A percentile compares a stretch with the other conserved stretches of the same genome.
Conservation (phyloP, 30 jellyfish, hydroid and myxozoan species). For the Chrysaora quinquecirrha region DNA sequence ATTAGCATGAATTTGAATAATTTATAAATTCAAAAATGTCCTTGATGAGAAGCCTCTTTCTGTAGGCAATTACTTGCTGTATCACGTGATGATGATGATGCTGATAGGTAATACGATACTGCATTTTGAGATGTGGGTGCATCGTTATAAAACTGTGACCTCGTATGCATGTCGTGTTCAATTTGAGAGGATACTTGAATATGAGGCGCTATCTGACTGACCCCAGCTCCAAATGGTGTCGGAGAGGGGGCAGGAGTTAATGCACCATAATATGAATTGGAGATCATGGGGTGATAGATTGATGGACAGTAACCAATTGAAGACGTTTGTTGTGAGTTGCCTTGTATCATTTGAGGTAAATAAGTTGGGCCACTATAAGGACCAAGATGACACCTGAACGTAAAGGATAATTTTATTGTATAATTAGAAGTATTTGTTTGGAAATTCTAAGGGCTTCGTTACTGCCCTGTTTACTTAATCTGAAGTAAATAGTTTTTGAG, state of each 20-base stretch:
- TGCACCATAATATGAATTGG: conserved; percentile 41
- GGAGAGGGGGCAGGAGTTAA: conserved; percentile 24
- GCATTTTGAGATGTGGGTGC: conserved; percentile 21
- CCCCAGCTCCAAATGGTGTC: conserved; percentile 32
- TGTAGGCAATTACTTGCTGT: background rate
- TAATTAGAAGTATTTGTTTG: background rate
- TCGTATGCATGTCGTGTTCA: conserved; percentile 64
- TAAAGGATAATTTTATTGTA: background rate
- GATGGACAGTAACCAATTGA: conserved; percentile 40
- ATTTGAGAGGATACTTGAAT: conserved; percentile 20
- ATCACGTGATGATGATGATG: conserved; percentile 47
- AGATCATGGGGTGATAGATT: conserved; percentile 28
- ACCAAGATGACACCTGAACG: conserved; percentile 20
- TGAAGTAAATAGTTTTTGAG: too few species aligned
- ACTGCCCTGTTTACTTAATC: too few species aligned
- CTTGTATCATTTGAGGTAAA: conserved; percentile 32
- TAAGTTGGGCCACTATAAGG: conserved; percentile 22
- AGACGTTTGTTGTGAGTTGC: conserved; percentile 32
- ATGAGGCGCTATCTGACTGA: background rate
- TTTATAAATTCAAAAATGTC: too few species aligned
- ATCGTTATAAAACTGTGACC: conserved; percentile 53
- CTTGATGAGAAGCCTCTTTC: background rate
- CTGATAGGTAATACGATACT: conserved; percentile 43
- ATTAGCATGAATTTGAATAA: too few species aligned
- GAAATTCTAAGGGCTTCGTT: too few species aligned